Evolutionary conservation across 1,140 invertebrate genomes (phyloP).

Genomic region (Aporrectodea caliginosa): DNA sequence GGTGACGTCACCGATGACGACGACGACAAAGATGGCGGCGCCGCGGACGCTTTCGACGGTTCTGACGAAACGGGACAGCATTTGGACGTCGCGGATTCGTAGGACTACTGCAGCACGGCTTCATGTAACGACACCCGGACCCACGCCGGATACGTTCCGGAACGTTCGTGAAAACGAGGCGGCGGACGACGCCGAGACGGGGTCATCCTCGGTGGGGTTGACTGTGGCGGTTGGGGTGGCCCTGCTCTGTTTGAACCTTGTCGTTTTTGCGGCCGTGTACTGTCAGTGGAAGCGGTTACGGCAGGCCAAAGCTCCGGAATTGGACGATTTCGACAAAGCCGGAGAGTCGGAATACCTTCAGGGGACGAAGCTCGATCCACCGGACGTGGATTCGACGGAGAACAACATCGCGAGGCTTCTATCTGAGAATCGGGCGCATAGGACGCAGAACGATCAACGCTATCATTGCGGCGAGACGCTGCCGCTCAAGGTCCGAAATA

Average conservation of each 20-base stretch:
- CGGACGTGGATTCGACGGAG: not conserved
- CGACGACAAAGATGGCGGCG: not conserved
- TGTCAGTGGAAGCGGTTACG: constrained; percentile 71
- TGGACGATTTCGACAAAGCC: not conserved
- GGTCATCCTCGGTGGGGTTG: constrained; percentile 64
- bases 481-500: not conserved
- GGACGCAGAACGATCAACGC: no score
- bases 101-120: not conserved
- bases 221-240: constrained; percentile 90
- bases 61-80: not conserved
- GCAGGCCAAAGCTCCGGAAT: not conserved
- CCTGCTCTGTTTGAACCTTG: constrained; percentile 79
- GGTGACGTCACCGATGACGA: not conserved
- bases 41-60: not conserved
- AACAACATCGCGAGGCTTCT: not conserved
- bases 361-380: not conserved
- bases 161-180: not conserved
- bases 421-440: not conserved
- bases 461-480: not conserved
- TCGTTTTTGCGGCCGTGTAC: constrained; percentile 89
- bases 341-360: not conserved
- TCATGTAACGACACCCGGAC: not conserved
- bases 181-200: not conserved
- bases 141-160: not conserved
- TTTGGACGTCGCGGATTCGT: not conserved